A percentile compares a stretch with the other conserved stretches of the same genome.
Conservation (phyloP, 2,888 invertebrate species). For the Agriopis aurantiaria region DNA sequence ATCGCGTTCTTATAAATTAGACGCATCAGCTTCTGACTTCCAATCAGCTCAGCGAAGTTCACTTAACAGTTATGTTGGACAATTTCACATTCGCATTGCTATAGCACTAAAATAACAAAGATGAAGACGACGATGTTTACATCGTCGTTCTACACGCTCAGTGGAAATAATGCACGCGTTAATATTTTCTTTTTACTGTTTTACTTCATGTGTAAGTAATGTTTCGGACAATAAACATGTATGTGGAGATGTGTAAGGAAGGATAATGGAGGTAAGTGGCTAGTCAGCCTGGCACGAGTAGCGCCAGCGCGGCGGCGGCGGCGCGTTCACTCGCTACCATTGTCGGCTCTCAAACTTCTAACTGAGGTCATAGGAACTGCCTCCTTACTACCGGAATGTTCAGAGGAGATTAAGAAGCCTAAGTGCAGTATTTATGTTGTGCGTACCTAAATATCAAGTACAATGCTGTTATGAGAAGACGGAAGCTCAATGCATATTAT, state of each 20-base stretch:
- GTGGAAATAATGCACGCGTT: not conserved
- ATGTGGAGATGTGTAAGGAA: slow-evolving; percentile 9
- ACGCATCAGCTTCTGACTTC: slow-evolving; percentile 8
- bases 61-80: not conserved
- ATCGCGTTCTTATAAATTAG: slow-evolving; percentile 41
- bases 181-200: not conserved
- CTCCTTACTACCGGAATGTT: not conserved
- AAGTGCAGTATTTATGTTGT: too few species aligned
- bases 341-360: slow-evolving; percentile 19
- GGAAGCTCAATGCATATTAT: too few species aligned
- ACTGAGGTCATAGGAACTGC: not conserved
- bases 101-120: not conserved
- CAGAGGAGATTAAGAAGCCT: too few species aligned
- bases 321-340: not conserved
- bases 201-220: not conserved
- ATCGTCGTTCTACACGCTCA: not conserved
- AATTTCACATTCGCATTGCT: not conserved
- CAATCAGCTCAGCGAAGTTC: slow-evolving; percentile 1
- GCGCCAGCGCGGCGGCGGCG: slow-evolving; percentile 12
- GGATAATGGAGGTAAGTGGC: slow-evolving; percentile 16
- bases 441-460: too few species aligned
- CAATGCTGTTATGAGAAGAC: too few species aligned
- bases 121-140: not conserved
- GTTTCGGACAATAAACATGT: slow-evolving; percentile 5
- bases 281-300: not conserved